Evolutionary conservation across 1,140 invertebrate species (phyloP), one percentile per base, ranked within the genome.

Genomic region (Aphelenchoides avenae): DNA sequence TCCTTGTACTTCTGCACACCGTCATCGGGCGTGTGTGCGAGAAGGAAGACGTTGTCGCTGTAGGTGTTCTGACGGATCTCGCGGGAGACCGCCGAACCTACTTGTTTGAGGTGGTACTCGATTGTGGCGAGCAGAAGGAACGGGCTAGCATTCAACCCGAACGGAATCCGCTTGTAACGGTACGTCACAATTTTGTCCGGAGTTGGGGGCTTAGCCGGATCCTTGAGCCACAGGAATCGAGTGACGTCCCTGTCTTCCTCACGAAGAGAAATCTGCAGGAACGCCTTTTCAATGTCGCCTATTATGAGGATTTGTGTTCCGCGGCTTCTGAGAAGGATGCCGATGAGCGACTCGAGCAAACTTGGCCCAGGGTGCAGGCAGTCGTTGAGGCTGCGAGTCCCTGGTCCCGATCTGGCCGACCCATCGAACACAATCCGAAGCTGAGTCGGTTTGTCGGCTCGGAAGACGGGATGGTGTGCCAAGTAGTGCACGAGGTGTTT

Each of bases 381-480:
- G 13, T 60, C 57, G 24, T 60, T 60, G 5, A 60, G 1, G 1
- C 29, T 22, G 9, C 20, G 27, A 1, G 59, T 22, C 39, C 68
- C 70, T 13, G 51, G 59, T 0, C n/a, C n/a, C n/a, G 60, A 41
- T 48, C 75, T 61, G 13, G 57, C 64, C 9, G 77, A 78, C 0
- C 64, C 70, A 51, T 79, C 76, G 50, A 77, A 78, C 4, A 79
- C 78, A 5, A 71, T 61, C 3, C 78, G 61, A 0, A 70, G 40
- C 58, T 78, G 71, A 11, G 42, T 34, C 18, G n/a, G n/a, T n/a
- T 61, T 64, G 24, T 61, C 65, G 15, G 44, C 43, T 15, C n/a
- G n/a, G n/a, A n/a, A n/a, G n/a, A 81, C 76, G 0, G 51, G 52
- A 33, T 81, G 79, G 70, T 81, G 80, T 3, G 80, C 78, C 9